Percentiles rank a stretch among this genome's conserved stretches.
These are phyloP conservation scores for Mimumesa dahlbomi DNA, from an alignment of 2,888 invertebrate species.

Conservation along the genomic window DNA sequence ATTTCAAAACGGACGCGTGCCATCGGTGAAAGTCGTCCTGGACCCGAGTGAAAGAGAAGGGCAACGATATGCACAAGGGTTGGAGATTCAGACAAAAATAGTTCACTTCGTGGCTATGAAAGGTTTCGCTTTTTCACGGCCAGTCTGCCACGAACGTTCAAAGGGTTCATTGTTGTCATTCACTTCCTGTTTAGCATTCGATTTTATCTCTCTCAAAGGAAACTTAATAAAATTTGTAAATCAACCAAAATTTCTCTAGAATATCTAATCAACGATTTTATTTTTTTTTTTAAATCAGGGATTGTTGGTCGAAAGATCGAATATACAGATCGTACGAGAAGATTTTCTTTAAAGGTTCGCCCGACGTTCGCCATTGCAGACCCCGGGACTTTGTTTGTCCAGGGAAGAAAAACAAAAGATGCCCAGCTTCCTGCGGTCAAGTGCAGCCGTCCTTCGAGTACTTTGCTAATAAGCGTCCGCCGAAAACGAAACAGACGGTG, in stretches of 20 bases:
- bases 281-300: too few species aligned
- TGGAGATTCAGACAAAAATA: slow-evolving; percentile 59
- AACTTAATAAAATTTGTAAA: too few species aligned
- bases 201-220: slow-evolving; percentile 24
- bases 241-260: too few species aligned
- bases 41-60: slow-evolving; percentile 52
- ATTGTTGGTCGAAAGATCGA: too few species aligned
- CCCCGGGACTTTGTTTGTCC: slow-evolving; percentile 39
- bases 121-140: slow-evolving; percentile 53
- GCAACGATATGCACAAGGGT: slow-evolving; percentile 59
- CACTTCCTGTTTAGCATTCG: slow-evolving; percentile 19
- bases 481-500: slow-evolving; percentile 67
- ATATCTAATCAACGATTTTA: too few species aligned
- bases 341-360: too few species aligned
- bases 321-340: too few species aligned
- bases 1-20: slow-evolving; percentile 72
- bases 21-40: slow-evolving; percentile 67
- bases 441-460: slow-evolving; percentile 68
- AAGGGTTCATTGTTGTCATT: slow-evolving; percentile 55
- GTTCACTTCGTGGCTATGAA: slow-evolving; percentile 43
- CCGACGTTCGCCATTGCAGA: neutral
- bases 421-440: slow-evolving; percentile 70
- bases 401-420: slow-evolving; percentile 47
- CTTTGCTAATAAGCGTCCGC: slow-evolving; percentile 69
- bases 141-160: slow-evolving; percentile 43